Conservation (phyloP, 1,140 invertebrate species). For the Lucilia cuprina region DNA sequence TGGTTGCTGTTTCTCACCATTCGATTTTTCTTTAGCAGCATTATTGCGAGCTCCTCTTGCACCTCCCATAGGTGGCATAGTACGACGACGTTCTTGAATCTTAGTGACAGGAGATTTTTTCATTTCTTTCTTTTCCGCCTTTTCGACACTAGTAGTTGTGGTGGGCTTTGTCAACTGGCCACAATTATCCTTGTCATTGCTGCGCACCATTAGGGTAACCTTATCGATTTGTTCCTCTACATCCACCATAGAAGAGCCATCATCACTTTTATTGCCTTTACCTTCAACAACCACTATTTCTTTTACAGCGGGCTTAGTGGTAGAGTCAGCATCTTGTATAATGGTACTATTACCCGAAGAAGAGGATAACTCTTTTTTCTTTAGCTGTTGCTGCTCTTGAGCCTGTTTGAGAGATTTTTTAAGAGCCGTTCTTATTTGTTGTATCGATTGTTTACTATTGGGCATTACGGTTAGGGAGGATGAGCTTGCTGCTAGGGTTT, state of each 20-base stretch:
- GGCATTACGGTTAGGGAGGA: background rate
- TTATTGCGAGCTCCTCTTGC: background rate
- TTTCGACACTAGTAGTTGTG: background rate
- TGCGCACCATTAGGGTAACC: constrained; percentile 32
- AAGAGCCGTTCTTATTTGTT: constrained; percentile 49
- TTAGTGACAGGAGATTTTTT: background rate
- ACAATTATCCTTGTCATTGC: background rate
- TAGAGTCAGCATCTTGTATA: constrained; percentile 49
- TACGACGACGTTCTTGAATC: background rate
- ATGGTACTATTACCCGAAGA: constrained; percentile 36
- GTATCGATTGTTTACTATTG: constrained; percentile 23
- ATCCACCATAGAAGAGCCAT: background rate
- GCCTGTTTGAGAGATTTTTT: constrained; percentile 56
- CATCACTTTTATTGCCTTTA: constrained; percentile 7
- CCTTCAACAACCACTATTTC: constrained; percentile 28
- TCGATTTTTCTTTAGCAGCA: background rate
- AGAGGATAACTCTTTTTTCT: constrained; percentile 49
- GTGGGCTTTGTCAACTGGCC: background rate
- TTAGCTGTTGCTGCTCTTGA: constrained; percentile 51
- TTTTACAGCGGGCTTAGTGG: constrained; percentile 46
- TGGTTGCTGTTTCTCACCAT: background rate
- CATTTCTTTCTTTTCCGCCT: background rate
- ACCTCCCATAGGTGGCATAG: background rate
- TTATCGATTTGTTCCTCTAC: constrained; percentile 37
- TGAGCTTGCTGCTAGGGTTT: background rate